Conservation (phyloP, 1,140 invertebrate genomes). For the Drosophila pseudoobscura region DNA sequence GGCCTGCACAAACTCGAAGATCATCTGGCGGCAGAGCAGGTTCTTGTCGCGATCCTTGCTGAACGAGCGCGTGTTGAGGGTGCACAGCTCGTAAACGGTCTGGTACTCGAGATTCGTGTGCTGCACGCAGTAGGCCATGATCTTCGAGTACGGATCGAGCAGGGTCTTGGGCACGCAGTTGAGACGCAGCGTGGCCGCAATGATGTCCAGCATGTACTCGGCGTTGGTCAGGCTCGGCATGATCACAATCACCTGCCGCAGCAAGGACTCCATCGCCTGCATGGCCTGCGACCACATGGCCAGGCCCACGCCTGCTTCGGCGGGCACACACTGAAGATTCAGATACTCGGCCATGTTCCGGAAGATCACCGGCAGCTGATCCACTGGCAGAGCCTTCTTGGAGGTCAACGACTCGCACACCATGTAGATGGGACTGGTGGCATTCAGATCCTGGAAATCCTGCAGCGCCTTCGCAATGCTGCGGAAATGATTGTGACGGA, state of each 20-base stretch:
- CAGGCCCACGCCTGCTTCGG: conserved; percentile 90
- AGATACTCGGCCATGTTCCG: conserved; percentile 96
- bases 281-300: conserved; percentile 91
- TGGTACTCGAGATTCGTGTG: conserved; percentile 93
- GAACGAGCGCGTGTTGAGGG: conserved; percentile 94
- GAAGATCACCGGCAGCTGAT: conserved; percentile 89
- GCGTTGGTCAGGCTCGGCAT: conserved; percentile 90
- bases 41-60: conserved; percentile 96
- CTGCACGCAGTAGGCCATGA: conserved; percentile 95
- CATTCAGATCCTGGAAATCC: conserved; percentile 99
- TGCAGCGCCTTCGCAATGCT: conserved; percentile 95
- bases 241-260: conserved; percentile 90
- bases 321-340: conserved; percentile 90
- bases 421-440: conserved; percentile 95
- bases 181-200: conserved; percentile 93
- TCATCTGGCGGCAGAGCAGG: conserved; percentile 93
- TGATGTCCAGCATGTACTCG: conserved; percentile 91
- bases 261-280: conserved; percentile 92
- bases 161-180: conserved; percentile 88
- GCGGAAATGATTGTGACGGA: conserved; percentile 90
- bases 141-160: conserved; percentile 98
- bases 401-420: conserved; percentile 95
- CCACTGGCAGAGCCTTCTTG: conserved; percentile 92
- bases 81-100: conserved; percentile 94
- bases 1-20: conserved; percentile 97